Percentiles rank a stretch among this genome's conserved stretches.
phyloP scores from a whole-genome alignment of 2,113 vertebrate genomes.

The Ginglymostoma cirratum region DNA sequence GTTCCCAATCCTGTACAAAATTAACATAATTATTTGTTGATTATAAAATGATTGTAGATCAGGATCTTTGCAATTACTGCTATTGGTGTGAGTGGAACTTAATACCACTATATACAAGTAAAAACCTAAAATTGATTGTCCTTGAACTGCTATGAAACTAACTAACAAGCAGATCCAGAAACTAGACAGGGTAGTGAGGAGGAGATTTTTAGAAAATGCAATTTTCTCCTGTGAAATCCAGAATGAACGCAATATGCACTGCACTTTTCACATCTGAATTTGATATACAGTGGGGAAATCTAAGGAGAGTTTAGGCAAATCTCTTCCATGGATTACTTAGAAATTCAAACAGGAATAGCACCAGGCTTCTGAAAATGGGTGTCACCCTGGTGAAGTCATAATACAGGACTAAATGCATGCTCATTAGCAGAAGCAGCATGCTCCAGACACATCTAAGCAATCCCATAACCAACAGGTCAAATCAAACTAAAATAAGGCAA shows the following conservation, averaged over 20 bases:
- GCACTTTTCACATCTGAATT: not conserved
- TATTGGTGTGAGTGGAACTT: not conserved
- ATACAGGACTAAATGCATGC: not conserved
- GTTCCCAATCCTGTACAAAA: not conserved
- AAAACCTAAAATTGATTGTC: not conserved
- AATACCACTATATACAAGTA: not conserved
- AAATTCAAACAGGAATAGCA: not conserved
- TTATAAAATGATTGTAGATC: slow-evolving; percentile 8
- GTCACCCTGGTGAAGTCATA: not conserved
- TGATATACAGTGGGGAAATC: not conserved
- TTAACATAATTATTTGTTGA: slow-evolving; percentile 26
- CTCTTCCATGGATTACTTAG: not conserved
- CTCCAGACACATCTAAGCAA: not conserved
- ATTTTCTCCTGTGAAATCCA: not conserved
- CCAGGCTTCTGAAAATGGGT: not conserved
- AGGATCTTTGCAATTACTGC: slow-evolving; percentile 22
- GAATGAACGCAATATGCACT: not conserved
- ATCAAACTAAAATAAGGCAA: not conserved
- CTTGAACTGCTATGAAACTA: not conserved
- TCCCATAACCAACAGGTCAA: not conserved
- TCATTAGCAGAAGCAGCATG: not conserved
- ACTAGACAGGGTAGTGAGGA: not conserved
- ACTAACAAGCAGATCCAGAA: not conserved
- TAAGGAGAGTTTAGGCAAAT: not conserved
- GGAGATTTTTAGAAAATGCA: not conserved